A percentile compares a stretch with the other conserved stretches of the same genome.
Evolutionary conservation across 2,888 invertebrate genomes (phyloP).

Genomic region (Drosophila monieri): DNA sequence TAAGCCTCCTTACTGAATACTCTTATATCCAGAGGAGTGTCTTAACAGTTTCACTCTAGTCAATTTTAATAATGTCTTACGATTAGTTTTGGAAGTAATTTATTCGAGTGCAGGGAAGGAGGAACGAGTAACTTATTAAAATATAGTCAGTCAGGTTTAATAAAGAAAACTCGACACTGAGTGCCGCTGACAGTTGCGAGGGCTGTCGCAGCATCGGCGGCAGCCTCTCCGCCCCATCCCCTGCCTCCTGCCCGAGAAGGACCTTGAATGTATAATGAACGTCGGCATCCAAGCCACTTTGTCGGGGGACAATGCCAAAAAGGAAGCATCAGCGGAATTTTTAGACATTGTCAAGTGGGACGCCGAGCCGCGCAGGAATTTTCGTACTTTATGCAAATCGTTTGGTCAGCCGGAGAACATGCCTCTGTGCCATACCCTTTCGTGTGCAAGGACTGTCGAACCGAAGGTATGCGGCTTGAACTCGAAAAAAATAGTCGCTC

Average conservation of each 20-base stretch:
- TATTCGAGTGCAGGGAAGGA: constrained; percentile 21
- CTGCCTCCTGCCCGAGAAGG: constrained; percentile 66
- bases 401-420: constrained; percentile 13
- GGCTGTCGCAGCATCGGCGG: constrained; percentile 32
- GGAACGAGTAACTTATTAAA: constrained; percentile 51
- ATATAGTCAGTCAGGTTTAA: constrained; percentile 74
- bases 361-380: constrained; percentile 48
- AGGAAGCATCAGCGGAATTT: constrained; percentile 73
- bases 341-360: constrained; percentile 72
- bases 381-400: constrained; percentile 74
- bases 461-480: too few relatives aligned
- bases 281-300: constrained; percentile 15
- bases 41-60: too few relatives aligned
- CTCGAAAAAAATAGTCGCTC: background rate
- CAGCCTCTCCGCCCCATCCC: constrained; percentile 30
- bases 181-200: constrained; percentile 69
- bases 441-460: background rate
- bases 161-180: constrained; percentile 68
- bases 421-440: background rate
- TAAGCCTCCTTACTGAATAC: background rate
- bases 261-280: constrained; percentile 83
- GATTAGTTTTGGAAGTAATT: background rate
- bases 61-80: too few relatives aligned
- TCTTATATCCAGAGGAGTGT: too few relatives aligned
- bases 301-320: constrained; percentile 62